A percentile compares a stretch with the other conserved stretches of the same genome.
These are phyloP conservation scores for Cantharis flavilabris DNA, from an alignment of 2,888 invertebrate genomes.

Conservation along the genomic window DNA sequence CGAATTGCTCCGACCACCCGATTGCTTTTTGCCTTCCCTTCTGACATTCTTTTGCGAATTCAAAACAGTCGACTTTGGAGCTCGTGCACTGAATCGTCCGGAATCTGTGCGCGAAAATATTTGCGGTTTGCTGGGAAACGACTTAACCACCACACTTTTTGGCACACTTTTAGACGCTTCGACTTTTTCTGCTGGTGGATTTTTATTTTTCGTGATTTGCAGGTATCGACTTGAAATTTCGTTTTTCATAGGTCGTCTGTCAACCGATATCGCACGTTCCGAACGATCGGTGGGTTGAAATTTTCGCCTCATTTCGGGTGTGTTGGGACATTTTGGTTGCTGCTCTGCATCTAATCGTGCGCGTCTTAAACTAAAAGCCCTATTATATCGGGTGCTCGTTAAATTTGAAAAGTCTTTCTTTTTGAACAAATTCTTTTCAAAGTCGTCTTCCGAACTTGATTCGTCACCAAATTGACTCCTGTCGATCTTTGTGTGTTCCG, in stretches of 20 bases:
- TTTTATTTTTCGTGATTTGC: constrained; percentile 45
- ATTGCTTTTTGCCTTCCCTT: constrained; percentile 60
- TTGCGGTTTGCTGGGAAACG: constrained; percentile 43
- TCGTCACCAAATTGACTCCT: constrained; percentile 54
- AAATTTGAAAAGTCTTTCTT: constrained; percentile 51
- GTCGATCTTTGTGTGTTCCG: constrained; percentile 50
- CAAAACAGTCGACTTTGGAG: constrained; percentile 54
- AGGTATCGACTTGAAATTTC: constrained; percentile 54
- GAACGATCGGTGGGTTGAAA: constrained; percentile 49
- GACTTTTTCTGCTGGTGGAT: constrained; percentile 31
- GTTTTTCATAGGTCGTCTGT: constrained; percentile 50
- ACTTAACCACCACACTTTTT: constrained; percentile 52
- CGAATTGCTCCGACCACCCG: constrained; percentile 68
- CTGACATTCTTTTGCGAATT: constrained; percentile 42
- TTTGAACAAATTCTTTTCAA: constrained; percentile 52
- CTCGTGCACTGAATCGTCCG: constrained; percentile 68
- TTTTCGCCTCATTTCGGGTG: constrained; percentile 66
- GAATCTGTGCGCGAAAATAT: constrained; percentile 64
- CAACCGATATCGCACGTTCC: constrained; percentile 54
- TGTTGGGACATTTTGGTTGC: constrained; percentile 63
- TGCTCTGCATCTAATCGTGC: constrained; percentile 62
- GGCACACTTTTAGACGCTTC: constrained; percentile 48
- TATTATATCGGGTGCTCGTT: constrained; percentile 69
- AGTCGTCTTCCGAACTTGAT: constrained; percentile 59
- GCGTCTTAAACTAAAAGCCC: constrained; percentile 72